Conservation (phyloP, 2,113 vertebrate species). For the Macrotus californicus region DNA sequence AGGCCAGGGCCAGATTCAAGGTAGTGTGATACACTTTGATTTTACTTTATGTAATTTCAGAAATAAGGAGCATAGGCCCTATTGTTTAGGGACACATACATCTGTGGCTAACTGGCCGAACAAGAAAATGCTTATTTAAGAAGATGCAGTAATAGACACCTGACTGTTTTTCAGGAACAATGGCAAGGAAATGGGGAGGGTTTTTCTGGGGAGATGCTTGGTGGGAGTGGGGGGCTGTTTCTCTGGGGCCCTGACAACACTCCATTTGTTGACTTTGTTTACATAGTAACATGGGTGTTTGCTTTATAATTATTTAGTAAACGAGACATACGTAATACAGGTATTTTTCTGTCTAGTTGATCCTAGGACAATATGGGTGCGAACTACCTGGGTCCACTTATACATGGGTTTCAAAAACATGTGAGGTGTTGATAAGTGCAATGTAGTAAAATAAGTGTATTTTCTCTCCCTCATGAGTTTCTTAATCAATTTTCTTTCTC, state of each 20-base stretch:
- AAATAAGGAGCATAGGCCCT: neutral
- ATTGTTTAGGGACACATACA: neutral
- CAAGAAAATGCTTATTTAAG: neutral
- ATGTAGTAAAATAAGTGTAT: neutral
- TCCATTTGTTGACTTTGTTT: neutral
- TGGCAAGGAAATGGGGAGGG: neutral
- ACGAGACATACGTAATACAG: neutral
- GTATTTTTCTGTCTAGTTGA: neutral
- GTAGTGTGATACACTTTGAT: neutral
- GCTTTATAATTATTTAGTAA: neutral
- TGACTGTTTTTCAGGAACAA: neutral
- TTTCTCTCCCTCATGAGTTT: neutral
- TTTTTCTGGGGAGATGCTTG: neutral
- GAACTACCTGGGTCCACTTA: neutral
- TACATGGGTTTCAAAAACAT: neutral
- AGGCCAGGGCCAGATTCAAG: neutral
- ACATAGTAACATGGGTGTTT: neutral
- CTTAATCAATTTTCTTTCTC: neutral
- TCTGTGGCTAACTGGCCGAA: neutral
- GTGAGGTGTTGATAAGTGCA: neutral
- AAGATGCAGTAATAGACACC: neutral
- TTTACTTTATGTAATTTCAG: neutral
- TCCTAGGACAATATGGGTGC: neutral
- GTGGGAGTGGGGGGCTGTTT: rapidly evolving
- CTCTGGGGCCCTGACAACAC: neutral